These are phyloP conservation scores for Champsocephalus gunnari DNA, from an alignment of 2,797 vertebrate genomes.

Conservation along the genomic window DNA sequence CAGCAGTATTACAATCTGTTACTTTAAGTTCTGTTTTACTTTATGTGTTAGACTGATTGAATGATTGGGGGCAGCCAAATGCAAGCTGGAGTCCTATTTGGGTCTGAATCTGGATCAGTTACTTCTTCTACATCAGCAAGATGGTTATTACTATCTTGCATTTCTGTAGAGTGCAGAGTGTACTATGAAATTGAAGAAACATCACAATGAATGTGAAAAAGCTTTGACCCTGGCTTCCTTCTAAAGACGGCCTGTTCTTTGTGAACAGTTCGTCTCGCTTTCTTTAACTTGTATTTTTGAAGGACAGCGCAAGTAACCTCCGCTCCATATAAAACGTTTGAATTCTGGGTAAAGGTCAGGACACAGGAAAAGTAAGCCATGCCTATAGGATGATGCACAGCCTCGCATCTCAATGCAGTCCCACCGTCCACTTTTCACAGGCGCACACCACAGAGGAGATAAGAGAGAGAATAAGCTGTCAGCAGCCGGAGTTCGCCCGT, in stretches of 20 bases:
- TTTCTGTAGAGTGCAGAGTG: background rate
- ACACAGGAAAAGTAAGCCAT: constrained; percentile 34
- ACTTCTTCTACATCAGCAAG: constrained; percentile 8
- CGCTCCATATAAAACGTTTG: constrained; percentile 25
- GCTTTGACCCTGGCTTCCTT: background rate
- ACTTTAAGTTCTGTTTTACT: constrained; percentile 41
- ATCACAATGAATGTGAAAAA: background rate
- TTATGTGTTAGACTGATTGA: constrained; percentile 45
- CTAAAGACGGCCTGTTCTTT: background rate
- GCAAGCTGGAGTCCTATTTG: constrained; percentile 27
- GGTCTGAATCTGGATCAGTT: constrained; percentile 39
- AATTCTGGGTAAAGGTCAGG: constrained; percentile 50
- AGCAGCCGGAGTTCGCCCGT: constrained; percentile 70
- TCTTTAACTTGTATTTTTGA: background rate
- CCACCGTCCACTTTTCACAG: constrained; percentile 70
- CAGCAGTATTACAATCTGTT: constrained; percentile 49
- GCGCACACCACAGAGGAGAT: constrained; percentile 68
- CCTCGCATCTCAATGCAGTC: constrained; percentile 64
- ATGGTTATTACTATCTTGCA: background rate
- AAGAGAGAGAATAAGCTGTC: constrained; percentile 82
- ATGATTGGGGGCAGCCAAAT: constrained; percentile 51
- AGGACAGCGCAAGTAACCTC: constrained; percentile 1
- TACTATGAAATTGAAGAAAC: background rate
- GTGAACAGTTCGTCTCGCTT: background rate
- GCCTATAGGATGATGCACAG: constrained; percentile 57